phyloP scores from a whole-genome alignment of 2,113 vertebrate genomes.

The Nannospalax galili region DNA sequence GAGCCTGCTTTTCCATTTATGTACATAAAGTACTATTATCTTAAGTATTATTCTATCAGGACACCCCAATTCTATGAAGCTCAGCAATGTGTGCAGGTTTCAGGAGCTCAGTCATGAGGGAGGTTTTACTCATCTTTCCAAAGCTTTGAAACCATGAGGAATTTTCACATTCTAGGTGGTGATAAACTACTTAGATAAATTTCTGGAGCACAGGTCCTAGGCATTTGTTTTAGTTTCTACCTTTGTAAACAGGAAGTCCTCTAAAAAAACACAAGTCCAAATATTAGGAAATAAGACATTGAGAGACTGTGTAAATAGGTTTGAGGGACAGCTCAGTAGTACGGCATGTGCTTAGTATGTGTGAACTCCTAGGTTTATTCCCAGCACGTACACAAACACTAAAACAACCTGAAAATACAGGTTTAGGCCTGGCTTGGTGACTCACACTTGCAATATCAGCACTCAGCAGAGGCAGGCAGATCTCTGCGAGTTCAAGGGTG shows the following conservation, averaged over 20 bases:
- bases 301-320: background rate
- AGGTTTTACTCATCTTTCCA: background rate
- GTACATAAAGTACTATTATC: background rate
- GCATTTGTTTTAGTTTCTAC: slow-evolving; percentile 13
- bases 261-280: background rate
- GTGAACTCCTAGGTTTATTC: background rate
- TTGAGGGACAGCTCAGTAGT: background rate
- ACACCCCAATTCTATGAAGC: background rate
- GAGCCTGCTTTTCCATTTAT: background rate
- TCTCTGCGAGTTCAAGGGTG: background rate
- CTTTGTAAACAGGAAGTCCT: slow-evolving; percentile 25
- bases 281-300: background rate
- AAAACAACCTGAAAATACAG: background rate
- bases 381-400: background rate
- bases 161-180: background rate
- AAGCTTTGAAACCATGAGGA: background rate
- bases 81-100: background rate
- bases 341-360: background rate
- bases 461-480: background rate
- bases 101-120: background rate
- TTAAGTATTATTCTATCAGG: background rate
- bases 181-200: background rate
- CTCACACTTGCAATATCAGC: background rate
- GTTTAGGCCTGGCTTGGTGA: background rate
- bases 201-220: background rate